Percentiles rank a stretch among this genome's conserved stretches.
phyloP scores from a whole-genome alignment of 1,140 invertebrate species.

The Aricia agestis region DNA sequence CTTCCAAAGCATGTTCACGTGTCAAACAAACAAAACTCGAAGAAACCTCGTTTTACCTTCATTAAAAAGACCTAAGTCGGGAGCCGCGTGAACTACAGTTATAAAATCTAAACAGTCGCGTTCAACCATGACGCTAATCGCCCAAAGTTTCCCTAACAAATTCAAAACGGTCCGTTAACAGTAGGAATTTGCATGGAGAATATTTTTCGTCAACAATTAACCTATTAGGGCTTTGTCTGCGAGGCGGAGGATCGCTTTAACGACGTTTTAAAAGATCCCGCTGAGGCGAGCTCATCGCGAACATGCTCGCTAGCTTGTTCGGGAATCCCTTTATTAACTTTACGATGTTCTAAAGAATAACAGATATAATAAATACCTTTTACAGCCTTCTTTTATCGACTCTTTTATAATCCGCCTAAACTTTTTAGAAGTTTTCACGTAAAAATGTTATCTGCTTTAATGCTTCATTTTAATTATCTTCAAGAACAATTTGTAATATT shows the following conservation, averaged over 20 bases:
- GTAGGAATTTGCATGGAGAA: slow-evolving; percentile 70
- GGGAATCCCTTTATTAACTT: slow-evolving; percentile 74
- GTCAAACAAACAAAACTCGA: neutral
- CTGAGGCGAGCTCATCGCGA: slow-evolving; percentile 61
- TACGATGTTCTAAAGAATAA: slow-evolving; percentile 71
- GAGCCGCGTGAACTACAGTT: slow-evolving; percentile 15
- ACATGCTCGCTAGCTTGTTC: slow-evolving; percentile 62
- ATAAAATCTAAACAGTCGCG: slow-evolving; percentile 34
- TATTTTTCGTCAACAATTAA: slow-evolving; percentile 74
- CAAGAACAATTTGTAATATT: neutral
- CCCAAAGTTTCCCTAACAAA: slow-evolving; percentile 63
- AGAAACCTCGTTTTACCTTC: neutral
- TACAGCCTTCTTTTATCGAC: neutral
- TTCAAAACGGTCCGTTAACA: slow-evolving; percentile 68
- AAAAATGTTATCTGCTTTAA: slow-evolving; percentile 4
- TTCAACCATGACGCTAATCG: slow-evolving; percentile 47
- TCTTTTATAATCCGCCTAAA: slow-evolving; percentile 24
- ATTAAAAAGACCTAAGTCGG: neutral
- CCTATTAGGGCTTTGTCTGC: slow-evolving; percentile 66
- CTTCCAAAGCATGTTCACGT: no score
- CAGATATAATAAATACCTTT: slow-evolving; percentile 68
- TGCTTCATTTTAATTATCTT: neutral
- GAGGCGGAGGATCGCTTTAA: slow-evolving; percentile 64
- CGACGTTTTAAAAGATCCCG: slow-evolving; percentile 73
- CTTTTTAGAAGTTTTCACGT: slow-evolving; percentile 14